Conservation (phyloP, 2,113 vertebrate genomes). For the Tautogolabrus adspersus region DNA sequence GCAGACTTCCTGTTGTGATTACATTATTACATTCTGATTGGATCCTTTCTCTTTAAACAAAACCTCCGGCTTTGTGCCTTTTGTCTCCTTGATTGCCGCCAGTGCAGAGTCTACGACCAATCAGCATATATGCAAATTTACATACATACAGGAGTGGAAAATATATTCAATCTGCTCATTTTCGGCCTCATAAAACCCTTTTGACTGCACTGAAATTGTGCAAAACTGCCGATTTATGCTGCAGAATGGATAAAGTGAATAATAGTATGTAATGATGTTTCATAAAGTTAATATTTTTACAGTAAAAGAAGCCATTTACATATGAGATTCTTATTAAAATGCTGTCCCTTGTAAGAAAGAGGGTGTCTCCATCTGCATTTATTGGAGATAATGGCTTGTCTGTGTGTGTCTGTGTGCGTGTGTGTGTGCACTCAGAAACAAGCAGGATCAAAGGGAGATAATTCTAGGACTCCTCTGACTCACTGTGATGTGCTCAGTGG, state of each 20-base stretch:
- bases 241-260: neutral
- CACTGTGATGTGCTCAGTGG: conserved; percentile 24
- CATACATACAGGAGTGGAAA: conserved; percentile 20
- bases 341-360: neutral
- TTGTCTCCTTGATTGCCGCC: conserved; percentile 66
- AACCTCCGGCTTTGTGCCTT: conserved; percentile 42
- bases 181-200: conserved; percentile 31
- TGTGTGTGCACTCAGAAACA: conserved; percentile 3
- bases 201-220: neutral
- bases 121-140: conserved; percentile 61
- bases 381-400: conserved; percentile 1
- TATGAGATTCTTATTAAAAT: conserved; percentile 11
- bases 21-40: conserved; percentile 71
- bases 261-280: conserved; percentile 8
- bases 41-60: conserved; percentile 56
- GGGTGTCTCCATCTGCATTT: conserved; percentile 13
- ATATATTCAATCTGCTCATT: conserved; percentile 10
- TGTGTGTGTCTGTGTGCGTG: neutral
- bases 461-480: conserved; percentile 18
- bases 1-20: conserved; percentile 61
- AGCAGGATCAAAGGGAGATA: conserved; percentile 22
- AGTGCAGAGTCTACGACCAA: conserved; percentile 46
- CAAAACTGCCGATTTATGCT: conserved; percentile 18
- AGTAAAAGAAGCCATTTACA: neutral
- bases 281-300: neutral